phyloP scores from a whole-genome alignment of 2,888 invertebrate genomes.

The Caenorhabditis imperialis region DNA sequence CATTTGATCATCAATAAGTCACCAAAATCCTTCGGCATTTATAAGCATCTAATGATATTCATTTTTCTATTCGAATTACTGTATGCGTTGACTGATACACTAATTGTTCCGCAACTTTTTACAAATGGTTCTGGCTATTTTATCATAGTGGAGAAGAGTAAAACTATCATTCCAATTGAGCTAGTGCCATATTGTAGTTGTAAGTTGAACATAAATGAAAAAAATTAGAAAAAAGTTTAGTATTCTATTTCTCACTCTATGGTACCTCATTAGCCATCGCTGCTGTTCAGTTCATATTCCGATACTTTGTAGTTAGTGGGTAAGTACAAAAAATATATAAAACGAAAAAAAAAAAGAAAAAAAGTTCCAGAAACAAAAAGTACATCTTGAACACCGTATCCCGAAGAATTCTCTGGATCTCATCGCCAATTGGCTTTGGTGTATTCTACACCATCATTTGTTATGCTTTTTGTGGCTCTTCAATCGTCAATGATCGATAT shows the following conservation, averaged over 20 bases:
- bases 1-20: slow-evolving; percentile 9
- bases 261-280: background rate
- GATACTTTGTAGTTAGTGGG: background rate
- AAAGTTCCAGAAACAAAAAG: background rate
- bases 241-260: background rate
- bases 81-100: slow-evolving; percentile 10
- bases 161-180: slow-evolving; percentile 3
- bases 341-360: too few relatives aligned
- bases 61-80: slow-evolving; percentile 22
- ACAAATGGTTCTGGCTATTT: slow-evolving; percentile 9
- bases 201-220: slow-evolving; percentile 1
- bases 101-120: slow-evolving; percentile 18
- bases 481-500: too few relatives aligned
- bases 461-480: too few relatives aligned
- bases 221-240: too few relatives aligned
- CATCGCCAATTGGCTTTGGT: too few relatives aligned
- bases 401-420: too few relatives aligned
- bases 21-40: slow-evolving; percentile 13
- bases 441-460: too few relatives aligned
- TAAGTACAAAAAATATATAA: background rate
- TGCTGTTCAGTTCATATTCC: background rate
- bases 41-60: slow-evolving; percentile 32
- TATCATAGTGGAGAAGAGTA: slow-evolving; percentile 2
- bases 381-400: too few relatives aligned
- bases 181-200: background rate